Conservation (phyloP, 2,113 vertebrate species). For the Delphinapterus leucas region DNA sequence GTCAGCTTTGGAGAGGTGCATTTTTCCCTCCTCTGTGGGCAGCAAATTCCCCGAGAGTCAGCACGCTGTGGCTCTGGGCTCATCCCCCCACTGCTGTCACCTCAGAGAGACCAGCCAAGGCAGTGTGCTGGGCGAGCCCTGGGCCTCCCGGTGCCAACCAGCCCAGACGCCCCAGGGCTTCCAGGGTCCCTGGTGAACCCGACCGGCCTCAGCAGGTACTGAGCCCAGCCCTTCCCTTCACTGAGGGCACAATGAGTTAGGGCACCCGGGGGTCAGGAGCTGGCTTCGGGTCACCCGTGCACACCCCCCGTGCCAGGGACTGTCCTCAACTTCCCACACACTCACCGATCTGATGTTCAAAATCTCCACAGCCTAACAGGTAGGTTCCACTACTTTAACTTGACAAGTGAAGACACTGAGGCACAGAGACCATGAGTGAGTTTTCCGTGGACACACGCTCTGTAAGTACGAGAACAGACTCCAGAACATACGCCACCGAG, state of each 20-base stretch:
- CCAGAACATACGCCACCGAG: neutral
- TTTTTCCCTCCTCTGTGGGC: slow-evolving; percentile 1
- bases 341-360: neutral
- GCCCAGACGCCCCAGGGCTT: neutral
- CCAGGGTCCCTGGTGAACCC: too few relatives aligned
- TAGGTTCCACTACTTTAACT: neutral
- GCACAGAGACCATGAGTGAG: neutral
- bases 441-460: neutral
- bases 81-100: neutral
- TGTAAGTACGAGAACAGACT: neutral
- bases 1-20: neutral
- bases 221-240: neutral
- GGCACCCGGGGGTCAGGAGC: fast-evolving
- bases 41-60: slow-evolving; percentile 38
- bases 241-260: neutral
- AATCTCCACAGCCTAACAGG: neutral
- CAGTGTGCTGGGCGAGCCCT: fast-evolving
- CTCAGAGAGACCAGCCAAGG: too few relatives aligned
- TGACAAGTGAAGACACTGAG: neutral
- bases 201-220: neutral
- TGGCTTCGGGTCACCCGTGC: neutral
- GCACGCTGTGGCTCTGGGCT: neutral
- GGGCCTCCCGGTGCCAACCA: too few relatives aligned
- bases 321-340: neutral
- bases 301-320: neutral